Conservation (phyloP, 2,113 vertebrate species). For the Melospiza georgiana region DNA sequence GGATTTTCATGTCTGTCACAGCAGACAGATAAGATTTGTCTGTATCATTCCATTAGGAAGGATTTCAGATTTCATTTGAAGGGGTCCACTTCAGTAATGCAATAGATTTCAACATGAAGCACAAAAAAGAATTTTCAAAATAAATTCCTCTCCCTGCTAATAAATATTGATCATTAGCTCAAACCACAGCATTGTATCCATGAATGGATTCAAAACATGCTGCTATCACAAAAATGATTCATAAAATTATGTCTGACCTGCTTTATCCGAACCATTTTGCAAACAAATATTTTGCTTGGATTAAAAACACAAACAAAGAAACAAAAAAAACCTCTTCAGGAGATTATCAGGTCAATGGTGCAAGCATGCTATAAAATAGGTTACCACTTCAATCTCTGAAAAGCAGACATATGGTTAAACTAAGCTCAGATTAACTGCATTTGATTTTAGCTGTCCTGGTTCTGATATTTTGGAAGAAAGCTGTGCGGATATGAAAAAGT, state of each 20-base stretch:
- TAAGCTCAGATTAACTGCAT: conserved; percentile 41
- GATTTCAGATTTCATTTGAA: conserved; percentile 37
- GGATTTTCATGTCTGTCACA: conserved; percentile 19
- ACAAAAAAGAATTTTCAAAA: not conserved
- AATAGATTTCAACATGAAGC: not conserved
- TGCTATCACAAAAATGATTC: not conserved
- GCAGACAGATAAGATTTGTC: not conserved
- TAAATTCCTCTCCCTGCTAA: not conserved
- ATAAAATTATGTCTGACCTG: conserved; percentile 57
- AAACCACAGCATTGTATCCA: conserved; percentile 7
- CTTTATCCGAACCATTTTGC: conserved; percentile 56
- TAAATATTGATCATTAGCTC: not conserved
- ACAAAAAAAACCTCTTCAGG: not conserved
- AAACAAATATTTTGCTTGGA: conserved; percentile 63
- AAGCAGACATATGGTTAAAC: conserved; percentile 53
- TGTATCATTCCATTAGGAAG: not conserved
- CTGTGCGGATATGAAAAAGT: not conserved
- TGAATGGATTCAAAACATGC: not conserved
- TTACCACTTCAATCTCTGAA: conserved; percentile 56
- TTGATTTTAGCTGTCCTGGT: conserved; percentile 10
- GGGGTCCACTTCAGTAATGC: not conserved
- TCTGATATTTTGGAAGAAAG: conserved; percentile 6
- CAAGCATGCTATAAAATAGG: conserved; percentile 39
- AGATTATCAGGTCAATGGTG: conserved; percentile 69
- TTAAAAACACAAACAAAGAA: conserved; percentile 38